These are phyloP conservation scores for Lates japonicus DNA, from an alignment of 2,797 vertebrate genomes.

Conservation along the genomic window DNA sequence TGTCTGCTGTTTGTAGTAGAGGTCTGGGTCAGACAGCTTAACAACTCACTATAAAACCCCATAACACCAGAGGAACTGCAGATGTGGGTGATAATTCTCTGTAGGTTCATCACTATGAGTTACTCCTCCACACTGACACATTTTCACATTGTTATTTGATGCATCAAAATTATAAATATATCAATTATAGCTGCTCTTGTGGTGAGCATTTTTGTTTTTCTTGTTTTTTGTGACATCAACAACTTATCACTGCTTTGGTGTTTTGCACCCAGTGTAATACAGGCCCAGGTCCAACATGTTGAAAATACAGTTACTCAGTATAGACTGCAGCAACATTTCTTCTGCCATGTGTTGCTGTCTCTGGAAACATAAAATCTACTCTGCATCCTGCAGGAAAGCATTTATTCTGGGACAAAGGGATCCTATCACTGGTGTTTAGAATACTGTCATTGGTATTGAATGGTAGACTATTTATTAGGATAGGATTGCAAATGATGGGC, in stretches of 20 bases:
- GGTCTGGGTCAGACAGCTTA: background rate
- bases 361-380: slow-evolving; percentile 20
- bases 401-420: slow-evolving; percentile 18
- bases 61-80: background rate
- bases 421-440: background rate
- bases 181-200: background rate
- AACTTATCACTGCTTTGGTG: background rate
- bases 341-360: background rate
- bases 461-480: background rate
- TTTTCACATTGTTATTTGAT: background rate
- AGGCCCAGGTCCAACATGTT: background rate
- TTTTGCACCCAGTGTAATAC: background rate
- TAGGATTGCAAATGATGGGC: background rate
- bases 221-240: background rate
- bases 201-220: background rate
- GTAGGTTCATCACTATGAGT: no score
- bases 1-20: background rate
- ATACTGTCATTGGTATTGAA: background rate
- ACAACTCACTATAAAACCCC: background rate
- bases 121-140: background rate
- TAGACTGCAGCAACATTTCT: background rate
- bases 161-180: background rate
- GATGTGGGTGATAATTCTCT: background rate
- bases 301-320: background rate
- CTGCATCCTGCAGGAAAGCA: slow-evolving; percentile 29